Conservation (phyloP, 2,888 invertebrate species). For the Gymnoscelis rufifasciata region DNA sequence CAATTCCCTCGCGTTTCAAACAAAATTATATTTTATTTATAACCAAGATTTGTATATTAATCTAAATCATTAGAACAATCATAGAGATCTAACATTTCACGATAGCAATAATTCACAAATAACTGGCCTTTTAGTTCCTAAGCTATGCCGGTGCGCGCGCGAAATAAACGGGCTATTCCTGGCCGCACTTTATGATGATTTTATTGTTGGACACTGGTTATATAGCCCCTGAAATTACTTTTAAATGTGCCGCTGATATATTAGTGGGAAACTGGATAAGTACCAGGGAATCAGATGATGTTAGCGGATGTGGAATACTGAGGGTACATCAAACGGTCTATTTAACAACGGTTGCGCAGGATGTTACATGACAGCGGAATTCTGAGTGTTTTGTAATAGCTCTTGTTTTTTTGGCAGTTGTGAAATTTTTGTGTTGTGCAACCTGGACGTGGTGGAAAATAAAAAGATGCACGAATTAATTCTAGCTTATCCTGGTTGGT, state of each 20-base stretch:
- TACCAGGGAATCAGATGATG: not conserved
- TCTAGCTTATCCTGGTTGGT: no score
- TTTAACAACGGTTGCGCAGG: not conserved
- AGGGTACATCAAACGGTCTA: not conserved
- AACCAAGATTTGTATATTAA: no score
- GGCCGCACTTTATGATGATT: conserved; percentile 22
- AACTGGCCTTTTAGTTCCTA: not conserved
- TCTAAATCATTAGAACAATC: no score
- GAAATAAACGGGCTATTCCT: conserved; percentile 18
- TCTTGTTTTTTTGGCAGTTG: no score
- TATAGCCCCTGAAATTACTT: conserved; percentile 15
- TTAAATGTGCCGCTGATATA: conserved; percentile 12
- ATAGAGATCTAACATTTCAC: not conserved
- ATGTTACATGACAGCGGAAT: no score
- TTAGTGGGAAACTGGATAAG: not conserved
- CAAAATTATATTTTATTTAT: no score
- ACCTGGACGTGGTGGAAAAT: no score
- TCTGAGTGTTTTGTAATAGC: no score
- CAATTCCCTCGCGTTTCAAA: no score
- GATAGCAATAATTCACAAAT: conserved; percentile 1
- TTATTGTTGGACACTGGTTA: conserved; percentile 24
- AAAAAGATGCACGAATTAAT: no score
- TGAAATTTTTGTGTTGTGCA: no score
- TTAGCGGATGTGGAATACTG: not conserved
- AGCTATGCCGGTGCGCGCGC: not conserved